These are phyloP conservation scores for Leucania comma DNA, from an alignment of 2,888 invertebrate species.

Conservation along the genomic window DNA sequence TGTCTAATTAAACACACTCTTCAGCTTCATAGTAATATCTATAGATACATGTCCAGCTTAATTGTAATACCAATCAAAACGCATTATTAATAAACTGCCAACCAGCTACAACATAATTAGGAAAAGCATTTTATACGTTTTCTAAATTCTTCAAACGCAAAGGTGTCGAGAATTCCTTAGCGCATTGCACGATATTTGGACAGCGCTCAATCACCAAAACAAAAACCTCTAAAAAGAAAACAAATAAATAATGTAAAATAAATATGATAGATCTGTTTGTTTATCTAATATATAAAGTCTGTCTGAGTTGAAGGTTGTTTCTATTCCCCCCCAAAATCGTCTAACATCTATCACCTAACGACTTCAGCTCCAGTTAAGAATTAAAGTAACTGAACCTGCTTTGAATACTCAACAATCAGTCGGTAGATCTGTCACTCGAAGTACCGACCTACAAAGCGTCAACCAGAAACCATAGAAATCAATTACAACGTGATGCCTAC, in stretches of 20 bases:
- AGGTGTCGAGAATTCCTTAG: slow-evolving; percentile 15
- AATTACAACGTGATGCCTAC: slow-evolving; percentile 4
- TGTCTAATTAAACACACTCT: too few relatives aligned
- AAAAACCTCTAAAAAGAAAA: slow-evolving; percentile 1
- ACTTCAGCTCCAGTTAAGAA: not conserved
- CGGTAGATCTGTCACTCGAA: not conserved
- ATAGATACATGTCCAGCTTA: not conserved
- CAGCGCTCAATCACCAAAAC: not conserved
- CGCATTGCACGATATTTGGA: slow-evolving; percentile 19
- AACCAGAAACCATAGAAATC: slow-evolving; percentile 50
- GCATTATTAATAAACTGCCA: not conserved
- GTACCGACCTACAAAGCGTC: slow-evolving; percentile 27
- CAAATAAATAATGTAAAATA: not conserved
- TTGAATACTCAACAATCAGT: not conserved
- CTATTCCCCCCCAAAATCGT: not conserved
- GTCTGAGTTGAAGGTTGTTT: not conserved
- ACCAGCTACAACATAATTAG: not conserved
- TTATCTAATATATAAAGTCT: not conserved
- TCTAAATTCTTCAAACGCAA: slow-evolving; percentile 2
- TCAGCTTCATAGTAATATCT: too few relatives aligned
- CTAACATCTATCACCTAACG: not conserved
- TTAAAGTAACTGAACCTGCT: not conserved
- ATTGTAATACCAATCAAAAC: not conserved
- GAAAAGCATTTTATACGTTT: slow-evolving; percentile 10
- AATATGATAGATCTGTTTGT: not conserved